Evolutionary conservation across 1,140 invertebrate genomes (phyloP), one percentile per base, ranked within the genome.

Genomic region (Leptopilina boulardi): DNA sequence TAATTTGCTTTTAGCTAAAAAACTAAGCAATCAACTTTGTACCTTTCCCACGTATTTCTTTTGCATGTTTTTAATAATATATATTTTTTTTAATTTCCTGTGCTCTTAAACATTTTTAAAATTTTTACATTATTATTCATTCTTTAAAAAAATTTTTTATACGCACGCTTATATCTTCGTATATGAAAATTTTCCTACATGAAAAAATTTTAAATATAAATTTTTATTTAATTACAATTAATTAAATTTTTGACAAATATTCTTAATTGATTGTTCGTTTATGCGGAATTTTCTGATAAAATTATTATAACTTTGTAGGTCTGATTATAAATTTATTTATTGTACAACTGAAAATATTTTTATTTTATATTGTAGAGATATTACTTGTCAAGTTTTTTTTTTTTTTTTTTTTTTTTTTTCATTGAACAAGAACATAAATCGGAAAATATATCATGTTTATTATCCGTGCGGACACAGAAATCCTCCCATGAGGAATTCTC

Each of bases 401-500:
- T n/a, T n/a, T n/a, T n/a, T n/a, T n/a, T n/a, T n/a, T n/a, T n/a
- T n/a, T 30, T 30, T 30, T 30, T 30, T n/a, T 51, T 51, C 34
- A 18, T 47, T 47, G 44, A 47, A 47, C 13, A 47, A 47, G 15
- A n/a, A 4, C 15, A 2, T 18, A 51, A 15, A 44, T 44, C 5
- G 18, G n/a, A 0, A 18, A 18, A 51, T 18, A 15, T 18, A 18
- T 77, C 71, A 76, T 79, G 82, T 82, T 79, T 80, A 75, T 78
- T 70, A 75, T 13, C 13, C 71, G 3, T 13, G 19, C 59, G n/a
- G n/a, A n/a, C n/a, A 26, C 34, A 38, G 9, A 38, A 42, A 15
- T 23, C 15, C 13, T 47, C 59, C 21, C 74, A 66, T 76, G n/a
- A n/a, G n/a, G 47, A 51, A 51, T 51, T 51, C n/a, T 51, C 47